These are phyloP conservation scores for Cyclargus thomasi DNA, from an alignment of 1,140 invertebrate genomes.

Conservation along the genomic window DNA sequence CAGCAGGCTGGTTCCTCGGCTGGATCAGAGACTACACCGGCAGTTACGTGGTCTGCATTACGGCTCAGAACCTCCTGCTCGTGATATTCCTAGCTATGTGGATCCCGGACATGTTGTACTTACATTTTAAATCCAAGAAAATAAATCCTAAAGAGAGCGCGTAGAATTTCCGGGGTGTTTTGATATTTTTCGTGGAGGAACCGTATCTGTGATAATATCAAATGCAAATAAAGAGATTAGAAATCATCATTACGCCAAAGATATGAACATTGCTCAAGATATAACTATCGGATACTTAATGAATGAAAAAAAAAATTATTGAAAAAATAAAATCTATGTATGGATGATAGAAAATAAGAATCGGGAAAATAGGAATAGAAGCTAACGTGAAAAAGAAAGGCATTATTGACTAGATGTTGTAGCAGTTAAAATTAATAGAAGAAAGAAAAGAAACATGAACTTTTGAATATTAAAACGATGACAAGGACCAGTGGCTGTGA, in stretches of 20 bases:
- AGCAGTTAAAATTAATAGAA: too few species aligned
- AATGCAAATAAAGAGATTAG: not conserved
- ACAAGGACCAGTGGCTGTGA: conserved; percentile 29
- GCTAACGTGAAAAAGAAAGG: too few species aligned
- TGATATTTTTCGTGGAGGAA: conserved; percentile 7
- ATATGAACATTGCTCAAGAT: not conserved
- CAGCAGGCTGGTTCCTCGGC: conserved; percentile 80
- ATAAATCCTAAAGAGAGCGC: conserved; percentile 31
- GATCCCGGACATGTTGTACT: conserved; percentile 74
- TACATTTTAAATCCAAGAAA: conserved; percentile 43
- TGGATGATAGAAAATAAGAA: too few species aligned
- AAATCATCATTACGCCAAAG: not conserved
- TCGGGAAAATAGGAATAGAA: too few species aligned
- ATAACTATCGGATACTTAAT: not conserved
- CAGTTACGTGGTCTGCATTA: conserved; percentile 79
- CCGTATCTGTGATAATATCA: conserved; percentile 14
- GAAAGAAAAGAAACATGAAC: too few species aligned
- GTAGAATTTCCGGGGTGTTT: not conserved
- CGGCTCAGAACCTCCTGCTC: conserved; percentile 77
- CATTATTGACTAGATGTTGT: too few species aligned
- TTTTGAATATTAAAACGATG: not conserved
- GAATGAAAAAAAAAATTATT: not conserved
- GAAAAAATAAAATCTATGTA: not conserved
- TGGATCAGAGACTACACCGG: conserved; percentile 79
- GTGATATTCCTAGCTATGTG: conserved; percentile 76